phyloP scores from a whole-genome alignment of 2,797 vertebrate species.

The Cuculus canorus region DNA sequence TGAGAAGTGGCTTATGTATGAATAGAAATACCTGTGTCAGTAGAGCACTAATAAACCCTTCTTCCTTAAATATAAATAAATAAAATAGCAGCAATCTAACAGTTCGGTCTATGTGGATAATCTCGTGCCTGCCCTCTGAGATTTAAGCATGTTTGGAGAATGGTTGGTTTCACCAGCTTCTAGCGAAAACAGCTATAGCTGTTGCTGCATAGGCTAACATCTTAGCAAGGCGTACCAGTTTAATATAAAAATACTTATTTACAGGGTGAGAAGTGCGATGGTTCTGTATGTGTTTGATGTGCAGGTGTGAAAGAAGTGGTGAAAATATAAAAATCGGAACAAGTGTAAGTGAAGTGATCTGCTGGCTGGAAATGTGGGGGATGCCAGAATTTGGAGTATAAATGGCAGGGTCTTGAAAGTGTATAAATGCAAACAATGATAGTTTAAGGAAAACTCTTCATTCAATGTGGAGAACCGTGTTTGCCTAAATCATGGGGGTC shows the following conservation, averaged over 20 bases:
- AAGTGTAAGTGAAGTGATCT: background rate
- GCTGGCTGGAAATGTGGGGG: background rate
- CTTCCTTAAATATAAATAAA: background rate
- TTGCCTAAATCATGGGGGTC: background rate
- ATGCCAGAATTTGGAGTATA: background rate
- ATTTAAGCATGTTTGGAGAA: background rate
- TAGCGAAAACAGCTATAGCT: background rate
- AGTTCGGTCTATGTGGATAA: background rate
- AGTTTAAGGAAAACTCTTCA: background rate
- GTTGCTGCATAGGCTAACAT: background rate
- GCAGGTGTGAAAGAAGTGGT: background rate
- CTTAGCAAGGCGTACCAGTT: background rate
- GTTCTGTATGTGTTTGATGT: background rate
- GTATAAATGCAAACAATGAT: background rate
- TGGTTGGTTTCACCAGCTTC: background rate
- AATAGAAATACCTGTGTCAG: background rate
- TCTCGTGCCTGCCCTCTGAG: background rate
- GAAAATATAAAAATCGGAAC: background rate
- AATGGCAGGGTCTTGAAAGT: background rate
- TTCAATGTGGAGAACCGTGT: accelerated
- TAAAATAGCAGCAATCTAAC: background rate
- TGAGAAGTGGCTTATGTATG: background rate
- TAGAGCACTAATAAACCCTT: background rate
- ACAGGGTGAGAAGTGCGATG: background rate
- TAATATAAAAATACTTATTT: background rate